Conservation (phyloP, 2,888 invertebrate genomes). For the Rapana venosa region DNA sequence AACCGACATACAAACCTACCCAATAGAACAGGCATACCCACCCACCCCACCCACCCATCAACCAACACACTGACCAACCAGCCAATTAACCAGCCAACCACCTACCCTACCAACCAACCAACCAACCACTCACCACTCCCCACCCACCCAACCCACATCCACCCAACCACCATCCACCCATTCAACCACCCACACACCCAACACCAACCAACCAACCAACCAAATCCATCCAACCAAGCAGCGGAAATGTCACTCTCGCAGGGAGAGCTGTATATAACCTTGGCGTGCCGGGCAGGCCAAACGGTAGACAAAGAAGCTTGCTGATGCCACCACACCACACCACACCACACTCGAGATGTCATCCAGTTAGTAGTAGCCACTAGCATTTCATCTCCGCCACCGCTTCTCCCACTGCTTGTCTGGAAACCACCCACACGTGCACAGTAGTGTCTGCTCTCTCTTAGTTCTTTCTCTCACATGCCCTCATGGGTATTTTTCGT, state of each 20-base stretch:
- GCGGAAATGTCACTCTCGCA: neutral
- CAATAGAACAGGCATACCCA: too few species aligned
- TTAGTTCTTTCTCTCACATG: neutral
- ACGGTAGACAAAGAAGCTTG: neutral
- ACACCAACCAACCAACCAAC: neutral
- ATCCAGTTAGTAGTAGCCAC: constrained; percentile 14
- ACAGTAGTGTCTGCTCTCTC: neutral
- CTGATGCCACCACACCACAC: too few species aligned
- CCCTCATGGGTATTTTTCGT: neutral
- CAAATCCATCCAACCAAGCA: neutral
- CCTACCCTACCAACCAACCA: too few species aligned
- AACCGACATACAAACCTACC: too few species aligned
- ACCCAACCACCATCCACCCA: too few species aligned
- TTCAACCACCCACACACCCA: neutral
- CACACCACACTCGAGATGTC: neutral
- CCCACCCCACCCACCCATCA: too few species aligned
- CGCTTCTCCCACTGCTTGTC: neutral
- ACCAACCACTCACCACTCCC: too few species aligned
- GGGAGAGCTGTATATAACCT: too few species aligned
- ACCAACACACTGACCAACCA: too few species aligned
- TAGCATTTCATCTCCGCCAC: neutral
- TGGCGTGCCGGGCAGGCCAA: too few species aligned
- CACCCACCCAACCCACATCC: too few species aligned
- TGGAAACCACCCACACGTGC: neutral
- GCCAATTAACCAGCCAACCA: too few species aligned